Evolutionary conservation across 2,113 vertebrate species (phyloP).

Genomic region (Pterocles burchelli): DNA sequence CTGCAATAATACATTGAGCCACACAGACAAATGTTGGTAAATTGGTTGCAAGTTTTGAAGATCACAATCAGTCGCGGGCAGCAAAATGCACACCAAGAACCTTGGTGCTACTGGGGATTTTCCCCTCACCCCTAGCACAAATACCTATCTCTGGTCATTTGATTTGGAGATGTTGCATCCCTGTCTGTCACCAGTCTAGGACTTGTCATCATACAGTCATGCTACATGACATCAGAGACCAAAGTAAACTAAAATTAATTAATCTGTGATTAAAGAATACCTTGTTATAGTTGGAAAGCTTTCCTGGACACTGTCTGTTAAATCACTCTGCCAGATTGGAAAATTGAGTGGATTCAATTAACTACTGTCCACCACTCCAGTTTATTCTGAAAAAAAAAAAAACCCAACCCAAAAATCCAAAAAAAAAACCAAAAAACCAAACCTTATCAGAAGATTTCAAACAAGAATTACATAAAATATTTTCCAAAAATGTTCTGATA

Average conservation of each 20-base stretch:
- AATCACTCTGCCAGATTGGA: background rate
- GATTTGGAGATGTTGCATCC: background rate
- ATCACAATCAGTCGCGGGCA: background rate
- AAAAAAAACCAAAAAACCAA: background rate
- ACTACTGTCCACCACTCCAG: background rate
- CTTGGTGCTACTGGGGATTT: background rate
- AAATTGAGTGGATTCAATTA: conserved; percentile 11
- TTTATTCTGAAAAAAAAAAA: background rate
- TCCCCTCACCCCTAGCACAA: background rate
- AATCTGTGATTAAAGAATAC: background rate
- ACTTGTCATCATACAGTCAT: background rate
- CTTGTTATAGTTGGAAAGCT: background rate
- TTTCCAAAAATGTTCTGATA: background rate
- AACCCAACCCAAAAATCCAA: background rate
- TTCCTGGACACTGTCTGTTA: background rate
- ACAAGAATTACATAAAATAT: background rate
- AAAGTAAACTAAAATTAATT: background rate
- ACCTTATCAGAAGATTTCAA: background rate
- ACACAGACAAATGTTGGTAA: fast-evolving
- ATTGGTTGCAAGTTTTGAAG: background rate
- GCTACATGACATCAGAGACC: background rate
- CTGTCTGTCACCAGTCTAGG: background rate
- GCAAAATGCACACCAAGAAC: background rate
- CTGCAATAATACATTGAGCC: background rate
- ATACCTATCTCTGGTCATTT: background rate